phyloP scores from a whole-genome alignment of 2,888 invertebrate genomes.

The Spicauda simplicius region DNA sequence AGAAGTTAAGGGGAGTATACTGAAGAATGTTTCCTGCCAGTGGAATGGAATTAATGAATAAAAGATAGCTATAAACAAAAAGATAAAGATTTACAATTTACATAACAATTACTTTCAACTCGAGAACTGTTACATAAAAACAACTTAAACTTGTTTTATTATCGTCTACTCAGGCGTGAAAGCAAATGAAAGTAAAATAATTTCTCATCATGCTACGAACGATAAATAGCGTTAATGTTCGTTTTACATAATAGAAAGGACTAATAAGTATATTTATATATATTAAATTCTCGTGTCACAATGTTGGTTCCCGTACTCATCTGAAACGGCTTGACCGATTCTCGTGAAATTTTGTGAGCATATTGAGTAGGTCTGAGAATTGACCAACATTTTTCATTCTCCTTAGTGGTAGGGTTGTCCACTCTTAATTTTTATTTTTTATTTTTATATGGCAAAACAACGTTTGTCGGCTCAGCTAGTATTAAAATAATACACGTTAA shows the following conservation, averaged over 20 bases:
- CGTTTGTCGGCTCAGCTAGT: no score
- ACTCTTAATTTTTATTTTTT: no score
- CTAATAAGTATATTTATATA: not conserved
- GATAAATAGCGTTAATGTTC: not conserved
- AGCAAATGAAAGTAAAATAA: slow-evolving; percentile 25
- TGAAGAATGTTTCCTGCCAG: not conserved
- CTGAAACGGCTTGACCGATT: no score
- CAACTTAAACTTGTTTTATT: slow-evolving; percentile 24
- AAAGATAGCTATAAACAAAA: not conserved
- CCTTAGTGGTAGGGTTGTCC: no score
- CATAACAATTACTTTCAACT: slow-evolving; percentile 1
- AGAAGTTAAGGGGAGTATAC: no score
- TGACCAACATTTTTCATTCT: no score
- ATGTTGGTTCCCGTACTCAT: no score
- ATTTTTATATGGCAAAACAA: no score
- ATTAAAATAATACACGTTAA: no score
- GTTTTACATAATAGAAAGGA: not conserved
- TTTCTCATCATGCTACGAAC: slow-evolving; percentile 9
- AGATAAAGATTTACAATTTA: not conserved
- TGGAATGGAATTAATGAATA: not conserved
- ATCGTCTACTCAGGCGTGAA: slow-evolving; percentile 16
- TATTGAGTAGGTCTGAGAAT: no score
- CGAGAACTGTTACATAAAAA: slow-evolving; percentile 19
- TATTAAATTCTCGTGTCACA: no score
- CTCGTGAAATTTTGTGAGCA: no score